These are phyloP conservation scores for Ophion ventricosus DNA, from an alignment of 2,888 invertebrate species.

Conservation along the genomic window DNA sequence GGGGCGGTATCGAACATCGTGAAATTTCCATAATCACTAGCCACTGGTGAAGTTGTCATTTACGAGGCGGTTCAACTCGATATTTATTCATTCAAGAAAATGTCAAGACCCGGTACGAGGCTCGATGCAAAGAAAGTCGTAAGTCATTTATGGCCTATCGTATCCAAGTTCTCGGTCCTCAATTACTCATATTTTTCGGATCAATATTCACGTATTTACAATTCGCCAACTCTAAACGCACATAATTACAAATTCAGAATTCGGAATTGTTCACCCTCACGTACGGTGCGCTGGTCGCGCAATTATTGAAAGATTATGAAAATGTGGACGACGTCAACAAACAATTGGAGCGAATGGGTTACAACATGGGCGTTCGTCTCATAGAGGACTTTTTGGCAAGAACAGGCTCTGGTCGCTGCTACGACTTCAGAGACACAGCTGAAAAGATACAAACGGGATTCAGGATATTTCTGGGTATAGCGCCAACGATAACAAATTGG, in stretches of 20 bases:
- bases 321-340: constrained; percentile 99
- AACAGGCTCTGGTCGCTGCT: constrained; percentile 94
- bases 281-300: constrained; percentile 98
- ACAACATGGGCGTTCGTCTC: constrained; percentile 98
- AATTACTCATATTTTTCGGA: neutral
- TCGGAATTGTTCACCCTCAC: constrained; percentile 98
- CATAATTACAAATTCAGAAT: constrained; percentile 87
- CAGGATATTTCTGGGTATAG: constrained; percentile 89
- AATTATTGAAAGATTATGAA: constrained; percentile 98
- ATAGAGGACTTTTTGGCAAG: constrained; percentile 99
- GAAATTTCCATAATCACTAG: neutral
- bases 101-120: constrained; percentile 89
- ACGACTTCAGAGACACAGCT: constrained; percentile 98
- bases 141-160: constrained; percentile 78
- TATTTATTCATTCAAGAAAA: constrained; percentile 77
- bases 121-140: constrained; percentile 92
- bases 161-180: neutral
- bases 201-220: neutral
- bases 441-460: constrained; percentile 95
- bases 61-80: constrained; percentile 30
- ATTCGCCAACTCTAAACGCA: neutral
- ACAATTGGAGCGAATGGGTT: constrained; percentile 97
- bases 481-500: constrained; percentile 97
- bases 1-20: neutral
- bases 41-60: constrained; percentile 30